Conservation (phyloP, 2,888 invertebrate genomes). For the Amiota minor region DNA sequence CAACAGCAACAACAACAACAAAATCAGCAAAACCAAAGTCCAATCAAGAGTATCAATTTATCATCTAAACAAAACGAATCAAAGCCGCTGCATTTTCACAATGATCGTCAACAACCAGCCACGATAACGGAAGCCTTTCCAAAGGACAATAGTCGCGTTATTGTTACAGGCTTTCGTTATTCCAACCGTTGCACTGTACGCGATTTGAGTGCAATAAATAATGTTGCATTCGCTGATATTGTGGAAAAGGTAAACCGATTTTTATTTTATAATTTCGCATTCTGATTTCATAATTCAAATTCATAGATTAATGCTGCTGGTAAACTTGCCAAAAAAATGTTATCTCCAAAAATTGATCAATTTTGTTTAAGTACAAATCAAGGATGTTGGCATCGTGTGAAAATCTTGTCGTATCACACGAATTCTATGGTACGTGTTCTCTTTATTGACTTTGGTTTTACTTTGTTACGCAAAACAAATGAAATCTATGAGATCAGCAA, state of each 20-base stretch:
- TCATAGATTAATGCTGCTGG: background rate
- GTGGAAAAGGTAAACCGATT: background rate
- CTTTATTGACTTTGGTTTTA: slow-evolving; percentile 3
- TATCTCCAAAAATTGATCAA: background rate
- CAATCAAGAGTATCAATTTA: background rate
- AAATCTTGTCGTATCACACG: background rate
- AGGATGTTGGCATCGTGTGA: background rate
- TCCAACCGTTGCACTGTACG: slow-evolving; percentile 8
- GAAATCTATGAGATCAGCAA: slow-evolving; percentile 4
- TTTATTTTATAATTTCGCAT: no score
- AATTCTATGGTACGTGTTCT: background rate
- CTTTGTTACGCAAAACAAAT: background rate
- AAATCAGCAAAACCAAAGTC: background rate
- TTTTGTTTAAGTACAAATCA: background rate
- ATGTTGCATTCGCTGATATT: background rate
- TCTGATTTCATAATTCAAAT: background rate
- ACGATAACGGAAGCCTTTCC: background rate
- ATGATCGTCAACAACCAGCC: background rate
- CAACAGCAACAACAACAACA: background rate
- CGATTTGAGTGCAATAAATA: background rate
- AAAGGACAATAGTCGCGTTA: background rate
- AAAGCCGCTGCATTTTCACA: background rate
- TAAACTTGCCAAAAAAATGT: background rate
- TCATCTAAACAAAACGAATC: background rate
- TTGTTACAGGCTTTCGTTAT: slow-evolving; percentile 3